Evolutionary conservation across 2,888 invertebrate genomes (phyloP).

Genomic region (Mantis religiosa): DNA sequence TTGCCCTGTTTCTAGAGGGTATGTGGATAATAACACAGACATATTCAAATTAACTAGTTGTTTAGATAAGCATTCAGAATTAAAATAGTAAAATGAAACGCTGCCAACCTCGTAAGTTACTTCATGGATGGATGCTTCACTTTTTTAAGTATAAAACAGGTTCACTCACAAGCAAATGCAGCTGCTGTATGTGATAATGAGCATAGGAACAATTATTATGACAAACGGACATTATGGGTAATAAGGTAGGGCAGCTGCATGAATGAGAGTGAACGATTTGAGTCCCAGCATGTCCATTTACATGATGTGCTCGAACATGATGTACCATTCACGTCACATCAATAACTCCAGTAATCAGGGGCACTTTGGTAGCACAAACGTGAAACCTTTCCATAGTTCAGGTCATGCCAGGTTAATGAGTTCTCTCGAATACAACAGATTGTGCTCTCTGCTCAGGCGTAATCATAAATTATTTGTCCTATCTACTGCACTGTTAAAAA

Average conservation of each 20-base stretch:
- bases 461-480: not conserved
- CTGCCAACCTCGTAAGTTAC: no score
- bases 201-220: not conserved
- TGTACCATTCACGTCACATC: not conserved
- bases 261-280: not conserved
- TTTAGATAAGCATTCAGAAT: no score
- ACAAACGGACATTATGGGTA: not conserved
- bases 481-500: not conserved
- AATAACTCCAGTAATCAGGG: not conserved
- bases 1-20: no score
- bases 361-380: not conserved
- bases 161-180: no score
- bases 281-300: not conserved
- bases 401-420: not conserved
- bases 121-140: no score
- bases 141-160: no score
- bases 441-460: not conserved
- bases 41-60: no score
- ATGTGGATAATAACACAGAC: no score
- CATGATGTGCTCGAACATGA: not conserved
- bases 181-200: not conserved
- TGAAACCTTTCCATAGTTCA: not conserved
- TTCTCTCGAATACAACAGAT: not conserved
- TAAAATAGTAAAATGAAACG: no score
- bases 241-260: no score